Base-by-base conservation (phyloP, 2,113 vertebrate genomes). In the Malurus cyaneus region DNA sequence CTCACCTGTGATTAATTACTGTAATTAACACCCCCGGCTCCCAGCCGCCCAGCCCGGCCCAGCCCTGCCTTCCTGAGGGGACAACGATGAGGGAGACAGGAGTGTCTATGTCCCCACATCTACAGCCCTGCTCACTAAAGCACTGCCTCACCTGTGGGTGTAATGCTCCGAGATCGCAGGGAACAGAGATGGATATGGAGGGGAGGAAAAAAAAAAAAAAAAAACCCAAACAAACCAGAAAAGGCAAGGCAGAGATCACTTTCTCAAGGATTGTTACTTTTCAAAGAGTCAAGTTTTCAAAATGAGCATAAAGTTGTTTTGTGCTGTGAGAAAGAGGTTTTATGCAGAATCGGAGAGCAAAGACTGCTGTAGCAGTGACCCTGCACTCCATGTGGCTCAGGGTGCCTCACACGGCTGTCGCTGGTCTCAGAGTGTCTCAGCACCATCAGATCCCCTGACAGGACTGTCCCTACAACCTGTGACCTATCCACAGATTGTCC, bases 131-230 rank as follows among this genome's bases (percentile, higher is more conserved):
- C 21, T 6, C 26, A n/a, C 57, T 44, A 42, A 12, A 39, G 25
- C 6, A 2, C 9, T 23, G 29, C 15, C 19, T 36, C 2, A 9
- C 23, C 8, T 14, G 7, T 4, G 26, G 14, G 19, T 13, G 12
- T 6, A 4, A 14, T 0, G 9, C 16, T 6, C 20, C 19, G 26
- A 46, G 19, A 31, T 1, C 2, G 1, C 47, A 36, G 12, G 9
- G 12, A 41, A 12, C 32, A 32, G 49, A 21, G 7, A 5, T 18
- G 5, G 4, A 41, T 9, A 17, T 1, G 17, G 5, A 3, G 8
- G 2, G 4, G 2, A 9, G n/a, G n/a, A n/a, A n/a, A n/a, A n/a
- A 6, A 36, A 56, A 16, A 16, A 5, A 26, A 54, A 59, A 14
- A 5, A 12, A 52, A 39, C 39, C 39, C 39, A 39, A 39, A 39